These are phyloP conservation scores for Clarias laeviceps DNA, from an alignment of 2,797 vertebrate genomes.

Conservation along the genomic window DNA sequence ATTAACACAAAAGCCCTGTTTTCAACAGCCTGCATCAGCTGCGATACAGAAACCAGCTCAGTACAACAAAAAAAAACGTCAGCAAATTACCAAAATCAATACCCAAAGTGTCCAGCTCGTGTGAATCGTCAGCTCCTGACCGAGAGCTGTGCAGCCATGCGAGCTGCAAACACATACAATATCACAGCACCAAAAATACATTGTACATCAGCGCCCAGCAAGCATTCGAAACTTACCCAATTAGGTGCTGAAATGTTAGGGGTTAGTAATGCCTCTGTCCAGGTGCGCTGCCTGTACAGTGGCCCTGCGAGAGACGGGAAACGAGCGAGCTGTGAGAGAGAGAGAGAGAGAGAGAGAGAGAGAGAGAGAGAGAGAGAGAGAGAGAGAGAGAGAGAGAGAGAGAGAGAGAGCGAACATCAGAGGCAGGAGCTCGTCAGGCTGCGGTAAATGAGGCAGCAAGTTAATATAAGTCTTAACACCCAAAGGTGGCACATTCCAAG, in stretches of 20 bases:
- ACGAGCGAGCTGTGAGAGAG: constrained; percentile 45
- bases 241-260: constrained; percentile 43
- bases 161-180: not conserved
- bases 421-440: constrained; percentile 56
- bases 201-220: not conserved
- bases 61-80: not conserved
- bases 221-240: constrained; percentile 52
- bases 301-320: constrained; percentile 51
- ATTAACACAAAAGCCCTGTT: not conserved
- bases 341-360: constrained; percentile 15
- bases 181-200: not conserved
- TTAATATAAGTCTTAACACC: constrained; percentile 59
- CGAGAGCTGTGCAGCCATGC: not conserved
- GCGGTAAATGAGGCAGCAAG: constrained; percentile 32
- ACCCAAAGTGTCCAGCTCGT: not conserved
- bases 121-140: not conserved
- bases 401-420: constrained; percentile 18
- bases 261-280: constrained; percentile 48
- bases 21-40: constrained; percentile 22
- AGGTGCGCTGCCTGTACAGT: constrained; percentile 40
- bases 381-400: constrained; percentile 13
- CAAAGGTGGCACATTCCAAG: constrained; percentile 73
- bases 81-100: constrained; percentile 7
- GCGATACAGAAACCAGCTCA: constrained; percentile 11
- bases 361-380: constrained; percentile 42